A percentile compares a stretch with the other conserved stretches of the same genome.
These are phyloP conservation scores for Chalcosyrphus nemorum DNA, from an alignment of 2,888 invertebrate species.

Conservation along the genomic window DNA sequence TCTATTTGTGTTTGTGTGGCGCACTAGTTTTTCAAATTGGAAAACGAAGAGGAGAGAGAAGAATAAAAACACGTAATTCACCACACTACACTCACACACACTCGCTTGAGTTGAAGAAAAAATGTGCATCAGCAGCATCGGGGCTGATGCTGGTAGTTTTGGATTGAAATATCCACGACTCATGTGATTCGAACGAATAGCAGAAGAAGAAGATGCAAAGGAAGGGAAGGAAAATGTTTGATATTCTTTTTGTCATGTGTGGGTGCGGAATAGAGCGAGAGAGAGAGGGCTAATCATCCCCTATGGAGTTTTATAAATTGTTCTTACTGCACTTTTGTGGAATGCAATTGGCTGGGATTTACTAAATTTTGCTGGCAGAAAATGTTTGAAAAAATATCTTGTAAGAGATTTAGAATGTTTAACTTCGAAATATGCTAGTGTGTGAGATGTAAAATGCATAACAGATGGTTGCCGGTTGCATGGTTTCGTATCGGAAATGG, in stretches of 20 bases:
- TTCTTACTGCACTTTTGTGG: background rate
- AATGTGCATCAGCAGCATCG: background rate
- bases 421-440: no score
- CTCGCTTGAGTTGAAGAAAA: background rate
- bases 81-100: slow-evolving; percentile 7
- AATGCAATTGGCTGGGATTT: background rate
- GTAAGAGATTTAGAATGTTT: no score
- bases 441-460: no score
- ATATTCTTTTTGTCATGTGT: background rate
- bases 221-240: background rate
- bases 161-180: background rate
- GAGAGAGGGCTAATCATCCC: slow-evolving; percentile 12
- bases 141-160: background rate
- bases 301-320: background rate
- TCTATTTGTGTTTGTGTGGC: slow-evolving; percentile 9
- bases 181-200: background rate
- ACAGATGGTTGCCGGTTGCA: background rate
- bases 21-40: slow-evolving; percentile 1
- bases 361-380: background rate
- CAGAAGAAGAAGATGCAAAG: background rate
- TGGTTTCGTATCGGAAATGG: background rate
- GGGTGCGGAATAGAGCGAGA: background rate
- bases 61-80: background rate
- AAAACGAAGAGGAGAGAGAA: background rate
- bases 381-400: background rate